Percentiles rank a stretch among this genome's conserved stretches.
phyloP scores from a whole-genome alignment of 2,797 vertebrate genomes.

The Eulemur coronatus region DNA sequence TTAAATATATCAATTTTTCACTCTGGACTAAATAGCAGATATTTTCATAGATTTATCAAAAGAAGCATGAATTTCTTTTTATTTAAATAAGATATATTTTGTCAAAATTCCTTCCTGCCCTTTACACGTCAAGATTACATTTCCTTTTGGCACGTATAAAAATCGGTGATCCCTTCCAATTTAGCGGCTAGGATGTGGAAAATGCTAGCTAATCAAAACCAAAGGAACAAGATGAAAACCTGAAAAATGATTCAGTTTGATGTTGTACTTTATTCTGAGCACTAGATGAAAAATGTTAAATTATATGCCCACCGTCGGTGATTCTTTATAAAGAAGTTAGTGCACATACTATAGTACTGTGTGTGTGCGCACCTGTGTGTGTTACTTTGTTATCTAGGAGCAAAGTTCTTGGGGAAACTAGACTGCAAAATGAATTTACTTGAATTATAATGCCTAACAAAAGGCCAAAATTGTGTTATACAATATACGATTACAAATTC shows the following conservation, averaged over 20 bases:
- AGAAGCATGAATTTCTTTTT: conserved; percentile 9
- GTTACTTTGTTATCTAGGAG: neutral
- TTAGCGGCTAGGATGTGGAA: neutral
- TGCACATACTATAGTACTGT: neutral
- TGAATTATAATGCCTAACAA: neutral
- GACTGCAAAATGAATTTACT: neutral
- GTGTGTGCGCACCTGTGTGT: neutral
- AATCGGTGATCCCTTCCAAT: neutral
- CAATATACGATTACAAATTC: neutral
- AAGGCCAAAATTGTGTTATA: neutral
- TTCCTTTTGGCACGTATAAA: neutral
- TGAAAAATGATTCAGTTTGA: conserved; percentile 48
- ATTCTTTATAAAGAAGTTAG: conserved; percentile 29
- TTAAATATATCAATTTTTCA: neutral
- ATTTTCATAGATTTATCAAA: neutral
- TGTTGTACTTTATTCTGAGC: neutral
- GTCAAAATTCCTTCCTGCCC: conserved; percentile 30
- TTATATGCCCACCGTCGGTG: neutral
- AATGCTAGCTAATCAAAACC: conserved; percentile 38
- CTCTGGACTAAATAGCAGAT: neutral
- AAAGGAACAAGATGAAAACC: conserved; percentile 51
- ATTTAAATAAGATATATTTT: conserved; percentile 21
- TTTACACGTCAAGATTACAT: neutral
- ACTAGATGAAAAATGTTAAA: conserved; percentile 48
- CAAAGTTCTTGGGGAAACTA: conserved; percentile 1